Evolutionary conservation across 2,888 invertebrate genomes (phyloP), one percentile per base, ranked within the genome.

Genomic region (Congeria kusceri): DNA sequence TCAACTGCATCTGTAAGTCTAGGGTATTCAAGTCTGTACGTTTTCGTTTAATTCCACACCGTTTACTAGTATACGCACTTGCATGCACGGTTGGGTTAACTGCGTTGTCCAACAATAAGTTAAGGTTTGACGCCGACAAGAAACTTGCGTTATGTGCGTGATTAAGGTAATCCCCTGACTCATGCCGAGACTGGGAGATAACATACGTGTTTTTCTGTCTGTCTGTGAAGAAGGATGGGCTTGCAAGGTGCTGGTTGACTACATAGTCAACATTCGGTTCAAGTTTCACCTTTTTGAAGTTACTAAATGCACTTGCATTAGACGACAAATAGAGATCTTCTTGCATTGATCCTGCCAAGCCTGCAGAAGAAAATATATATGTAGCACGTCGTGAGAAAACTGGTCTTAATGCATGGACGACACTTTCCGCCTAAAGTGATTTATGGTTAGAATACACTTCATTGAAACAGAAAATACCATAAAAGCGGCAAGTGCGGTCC

Each of bases 51-150:
- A 92, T 85, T 67, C 93, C 93, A 88, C 92, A 92, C 86, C 91
- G 86, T 92, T 95, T 95, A 39, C 39, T 39, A 39, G 39, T 13
- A 93, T 96, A 96, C 80, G 76, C 73, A 68, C 77, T 73, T 15
- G 76, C 69, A 57, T 58, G 62, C 28, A 72, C 62, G 23, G 67
- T 56, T n/a, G 80, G 59, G 63, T 75, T 69, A 18, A 62, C 63
- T 23, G 66, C 61, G 63, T 76, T 82, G 59, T 82, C 83, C 73
- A 77, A 81, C 64, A 83, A 68, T 25, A 83, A 94, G 93, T 96
- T 96, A 93, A 96, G 95, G 87, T 96, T 95, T 83, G 96, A 95
- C 77, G 96, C 95, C 90, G 95, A 95, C 90, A 96, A 95, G 93
- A 95, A 95, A 70, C 65, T 80, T 57, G 58, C 68, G 68, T 72